A percentile compares a stretch with the other conserved stretches of the same genome.
Conservation (phyloP, 2,888 invertebrate species). For the Iselma pallidipennis region DNA sequence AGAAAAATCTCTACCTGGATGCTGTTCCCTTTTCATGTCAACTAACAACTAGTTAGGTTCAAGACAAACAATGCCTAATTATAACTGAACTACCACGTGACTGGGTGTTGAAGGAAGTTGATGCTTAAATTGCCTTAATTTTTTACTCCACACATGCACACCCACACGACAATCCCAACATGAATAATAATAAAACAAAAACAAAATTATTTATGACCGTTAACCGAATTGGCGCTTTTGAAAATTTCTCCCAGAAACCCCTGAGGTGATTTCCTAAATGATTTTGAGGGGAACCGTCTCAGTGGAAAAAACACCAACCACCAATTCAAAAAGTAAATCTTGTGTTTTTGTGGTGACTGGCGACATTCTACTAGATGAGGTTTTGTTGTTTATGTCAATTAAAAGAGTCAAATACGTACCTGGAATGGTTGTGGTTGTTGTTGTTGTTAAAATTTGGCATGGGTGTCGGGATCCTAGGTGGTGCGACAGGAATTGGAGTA, state of each 20-base stretch:
- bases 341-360: too few relatives aligned
- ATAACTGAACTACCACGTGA: neutral
- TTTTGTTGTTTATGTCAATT: too few relatives aligned
- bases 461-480: slow-evolving; percentile 62
- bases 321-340: too few relatives aligned
- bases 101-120: neutral
- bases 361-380: too few relatives aligned
- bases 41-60: neutral
- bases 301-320: too few relatives aligned
- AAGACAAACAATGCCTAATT: slow-evolving; percentile 1
- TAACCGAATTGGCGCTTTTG: too few relatives aligned
- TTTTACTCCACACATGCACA: neutral
- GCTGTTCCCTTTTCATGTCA: neutral
- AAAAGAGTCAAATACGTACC: neutral
- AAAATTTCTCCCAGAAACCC: too few relatives aligned
- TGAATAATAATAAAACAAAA: too few relatives aligned
- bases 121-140: neutral
- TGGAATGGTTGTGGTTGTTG: slow-evolving; percentile 41
- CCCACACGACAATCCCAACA: neutral
- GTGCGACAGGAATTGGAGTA: slow-evolving; percentile 60
- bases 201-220: too few relatives aligned
- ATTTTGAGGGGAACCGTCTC: too few relatives aligned
- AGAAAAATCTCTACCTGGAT: neutral
- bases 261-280: too few relatives aligned
- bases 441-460: slow-evolving; percentile 59